Evolutionary conservation across 2,113 vertebrate species (phyloP).

Genomic region (Eulacestoma nigropectus): DNA sequence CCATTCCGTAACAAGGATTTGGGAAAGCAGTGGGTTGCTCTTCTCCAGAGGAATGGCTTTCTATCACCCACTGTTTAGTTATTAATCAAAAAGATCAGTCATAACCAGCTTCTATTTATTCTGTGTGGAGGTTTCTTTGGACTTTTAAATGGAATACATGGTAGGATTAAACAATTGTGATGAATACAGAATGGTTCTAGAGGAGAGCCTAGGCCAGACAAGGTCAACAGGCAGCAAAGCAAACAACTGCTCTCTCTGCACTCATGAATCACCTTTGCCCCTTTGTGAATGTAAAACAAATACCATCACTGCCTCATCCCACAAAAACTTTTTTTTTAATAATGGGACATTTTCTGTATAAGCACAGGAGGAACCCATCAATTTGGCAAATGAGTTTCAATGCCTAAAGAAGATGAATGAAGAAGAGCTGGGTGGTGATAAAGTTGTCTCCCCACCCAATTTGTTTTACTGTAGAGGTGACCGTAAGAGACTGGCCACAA

Average conservation of each 20-base stretch:
- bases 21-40: neutral
- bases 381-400: neutral
- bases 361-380: neutral
- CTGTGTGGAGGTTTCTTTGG: neutral
- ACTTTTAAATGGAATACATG: neutral
- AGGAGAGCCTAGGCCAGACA: neutral
- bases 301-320: neutral
- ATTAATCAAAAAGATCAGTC: neutral
- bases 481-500: neutral
- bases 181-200: neutral
- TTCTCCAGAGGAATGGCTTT: neutral
- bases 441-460: neutral
- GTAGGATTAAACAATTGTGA: neutral
- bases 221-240: neutral
- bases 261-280: fast-evolving
- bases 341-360: neutral
- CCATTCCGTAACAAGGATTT: neutral
- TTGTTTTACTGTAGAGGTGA: neutral
- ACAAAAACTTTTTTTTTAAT: neutral
- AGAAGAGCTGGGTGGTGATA: neutral
- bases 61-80: neutral
- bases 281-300: neutral
- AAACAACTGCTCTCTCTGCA: neutral
- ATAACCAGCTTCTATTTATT: neutral
- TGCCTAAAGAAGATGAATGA: neutral